Conservation (phyloP, 2,888 invertebrate species). For the Andricus curvator region DNA sequence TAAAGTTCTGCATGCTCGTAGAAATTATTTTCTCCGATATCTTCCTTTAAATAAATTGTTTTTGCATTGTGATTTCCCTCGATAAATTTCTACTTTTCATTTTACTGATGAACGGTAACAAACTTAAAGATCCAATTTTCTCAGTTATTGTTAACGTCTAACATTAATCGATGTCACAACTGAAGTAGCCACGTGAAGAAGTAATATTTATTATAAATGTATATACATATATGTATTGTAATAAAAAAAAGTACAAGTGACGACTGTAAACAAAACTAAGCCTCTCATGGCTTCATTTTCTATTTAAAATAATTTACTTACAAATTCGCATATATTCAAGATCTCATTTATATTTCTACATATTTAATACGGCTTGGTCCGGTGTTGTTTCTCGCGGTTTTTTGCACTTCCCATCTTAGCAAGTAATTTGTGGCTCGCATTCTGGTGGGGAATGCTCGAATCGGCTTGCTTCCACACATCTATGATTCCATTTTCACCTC, state of each 20-base stretch:
- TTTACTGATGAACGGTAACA: neutral
- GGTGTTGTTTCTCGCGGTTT: constrained; percentile 66
- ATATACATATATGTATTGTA: constrained; percentile 76
- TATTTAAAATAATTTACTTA: neutral
- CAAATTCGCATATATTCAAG: neutral
- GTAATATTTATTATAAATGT: constrained; percentile 76
- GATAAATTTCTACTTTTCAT: neutral
- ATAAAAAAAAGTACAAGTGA: constrained; percentile 53
- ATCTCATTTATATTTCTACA: constrained; percentile 40
- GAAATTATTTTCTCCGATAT: neutral
- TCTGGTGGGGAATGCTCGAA: constrained; percentile 57
- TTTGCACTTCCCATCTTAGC: constrained; percentile 67
- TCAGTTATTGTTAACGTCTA: constrained; percentile 45
- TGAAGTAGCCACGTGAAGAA: constrained; percentile 70
- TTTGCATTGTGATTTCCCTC: neutral
- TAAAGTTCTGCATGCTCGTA: neutral
- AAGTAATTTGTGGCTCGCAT: constrained; percentile 60
- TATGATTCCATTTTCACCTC: constrained; percentile 86
- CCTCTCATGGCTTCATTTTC: neutral
- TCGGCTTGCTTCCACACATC: constrained; percentile 82
- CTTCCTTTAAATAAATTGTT: neutral
- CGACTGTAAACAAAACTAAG: neutral
- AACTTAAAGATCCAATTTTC: neutral
- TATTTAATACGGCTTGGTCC: constrained; percentile 72
- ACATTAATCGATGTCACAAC: constrained; percentile 42